These are phyloP conservation scores for Scolopax bukidnonensis DNA, from an alignment of 2,797 vertebrate species.

Conservation along the genomic window DNA sequence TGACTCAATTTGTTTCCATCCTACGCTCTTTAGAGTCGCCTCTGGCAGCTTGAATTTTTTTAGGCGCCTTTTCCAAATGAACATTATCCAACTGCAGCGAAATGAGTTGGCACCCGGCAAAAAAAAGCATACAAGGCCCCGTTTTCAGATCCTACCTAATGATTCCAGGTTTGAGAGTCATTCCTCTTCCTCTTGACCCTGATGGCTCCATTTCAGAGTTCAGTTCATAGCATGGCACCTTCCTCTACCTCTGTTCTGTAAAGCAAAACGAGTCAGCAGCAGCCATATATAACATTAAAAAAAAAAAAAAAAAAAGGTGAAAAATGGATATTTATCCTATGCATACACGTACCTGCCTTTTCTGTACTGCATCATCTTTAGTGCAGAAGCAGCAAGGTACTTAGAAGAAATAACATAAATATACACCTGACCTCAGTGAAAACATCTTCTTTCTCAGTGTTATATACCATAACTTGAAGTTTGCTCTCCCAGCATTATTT, in stretches of 20 bases:
- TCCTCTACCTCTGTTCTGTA: neutral
- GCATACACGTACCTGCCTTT: neutral
- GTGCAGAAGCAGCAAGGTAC: conserved; percentile 51
- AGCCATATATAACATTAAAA: neutral
- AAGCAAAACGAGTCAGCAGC: neutral
- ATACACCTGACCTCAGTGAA: conserved; percentile 62
- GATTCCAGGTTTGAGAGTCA: neutral
- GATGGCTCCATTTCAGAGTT: neutral
- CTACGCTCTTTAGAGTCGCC: conserved; percentile 13
- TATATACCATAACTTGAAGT: conserved; percentile 74
- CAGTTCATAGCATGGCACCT: neutral
- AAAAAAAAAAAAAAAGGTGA: neutral
- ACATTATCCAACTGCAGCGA: neutral
- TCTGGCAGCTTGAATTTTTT: conserved; percentile 52
- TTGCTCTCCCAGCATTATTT: conserved; percentile 84
- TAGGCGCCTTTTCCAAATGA: neutral
- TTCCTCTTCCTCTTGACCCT: neutral
- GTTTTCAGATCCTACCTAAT: neutral
- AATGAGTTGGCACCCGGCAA: neutral
- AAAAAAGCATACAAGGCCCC: neutral
- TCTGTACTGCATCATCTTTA: neutral
- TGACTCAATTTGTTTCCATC: conserved; percentile 65
- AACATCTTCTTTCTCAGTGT: conserved; percentile 59
- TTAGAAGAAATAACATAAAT: conserved; percentile 62
- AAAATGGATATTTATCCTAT: neutral